Base-by-base conservation (phyloP, 2,888 invertebrate genomes). In the Homarus gammarus region DNA sequence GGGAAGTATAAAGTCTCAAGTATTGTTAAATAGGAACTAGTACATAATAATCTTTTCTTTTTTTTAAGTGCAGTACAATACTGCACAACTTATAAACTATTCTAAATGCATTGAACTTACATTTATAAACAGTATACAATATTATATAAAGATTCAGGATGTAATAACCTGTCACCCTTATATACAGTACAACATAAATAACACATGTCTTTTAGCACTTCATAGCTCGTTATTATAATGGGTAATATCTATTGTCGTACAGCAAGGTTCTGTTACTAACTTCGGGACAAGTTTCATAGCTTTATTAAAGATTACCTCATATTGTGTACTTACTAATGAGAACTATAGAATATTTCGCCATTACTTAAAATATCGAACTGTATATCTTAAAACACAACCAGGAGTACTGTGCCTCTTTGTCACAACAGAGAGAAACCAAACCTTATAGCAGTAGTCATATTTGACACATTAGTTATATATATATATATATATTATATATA, bases 1-100 rank as follows among this genome's bases (percentile, higher is more conserved):
- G n/a, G n/a, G 44, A 75, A 75, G 44, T 27, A 44, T 6, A 75
- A 75, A 44, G 33, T n/a, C n/a, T 40, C 44, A 75, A 75, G 75
- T 75, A 64, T 27, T 2, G 27, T 75, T 75, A 75, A 75, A 75
- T 75, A 75, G 75, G 75, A 75, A 75, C 44, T 75, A 44, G 73
- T 75, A 75, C 75, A 40, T 75, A 75, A 70, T 31, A 70, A 27
- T 27, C 22, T 64, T 27, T 64, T 64, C 64, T 44, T 64, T 27
- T 64, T 18, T 56, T 18, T 64, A 44, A 75, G 75, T 49, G 27
- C 49, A 49, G 44, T 18, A 33, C 22, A 27, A 75, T 44, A 75
- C 75, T 75, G 75, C 44, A 44, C 49, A 75, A 75, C 75, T 75
- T 40, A 75, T 40, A 44, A 44, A 49, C 75, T 75, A 75, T 44